Base-by-base conservation (phyloP, 2,797 vertebrate genomes). In the Balearica regulorum region DNA sequence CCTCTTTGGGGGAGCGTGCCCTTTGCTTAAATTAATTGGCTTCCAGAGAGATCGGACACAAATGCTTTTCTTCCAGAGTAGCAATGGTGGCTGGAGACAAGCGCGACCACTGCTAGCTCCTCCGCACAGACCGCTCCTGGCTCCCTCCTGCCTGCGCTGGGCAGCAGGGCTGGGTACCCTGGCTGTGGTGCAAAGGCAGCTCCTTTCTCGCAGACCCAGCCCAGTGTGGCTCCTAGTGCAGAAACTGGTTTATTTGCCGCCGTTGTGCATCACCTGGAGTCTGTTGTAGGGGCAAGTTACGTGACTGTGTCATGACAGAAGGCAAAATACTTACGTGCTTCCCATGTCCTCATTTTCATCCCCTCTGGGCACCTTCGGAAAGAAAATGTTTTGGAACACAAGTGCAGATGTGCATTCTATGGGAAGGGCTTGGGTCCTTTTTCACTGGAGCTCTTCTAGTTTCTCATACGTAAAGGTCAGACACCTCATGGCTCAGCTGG, bases 21-120 rank as follows among this genome's bases (percentile, higher is more conserved):
- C 35, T 54, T 29, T 1, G 11, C 31, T 54, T 57, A 28, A 29
- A 35, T 35, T 15, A 15, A 35, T 29, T 43, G 11, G 4, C 22
- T 58, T 43, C 29, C 49, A 4, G 8, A 48, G 48, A 51, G 60
- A 14, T 2, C 3, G 15, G 65, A 26, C n/a, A 61, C 1, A 0
- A 43, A 43, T 31, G 54, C 37, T 61, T 29, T 55, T n/a, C 58
- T 28, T 58, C 31, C 31, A 29, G 29, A 58, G 15, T 4, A 19
- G 4, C 35, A 19, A 1, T 0, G 3, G 16, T 9, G 26, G 41
- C 4, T 53, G 37, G 22, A 24, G 60, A 28, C 0, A 3, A 17
- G 39, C 46, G 65, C 2, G 16, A 12, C n/a, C 3, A 0, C n/a
- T 24, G 19, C 5, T 13, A 29, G 54, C 43, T 33, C 25, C 70